These are phyloP conservation scores for Cabera pusaria DNA, from an alignment of 2,888 invertebrate species.

Conservation along the genomic window DNA sequence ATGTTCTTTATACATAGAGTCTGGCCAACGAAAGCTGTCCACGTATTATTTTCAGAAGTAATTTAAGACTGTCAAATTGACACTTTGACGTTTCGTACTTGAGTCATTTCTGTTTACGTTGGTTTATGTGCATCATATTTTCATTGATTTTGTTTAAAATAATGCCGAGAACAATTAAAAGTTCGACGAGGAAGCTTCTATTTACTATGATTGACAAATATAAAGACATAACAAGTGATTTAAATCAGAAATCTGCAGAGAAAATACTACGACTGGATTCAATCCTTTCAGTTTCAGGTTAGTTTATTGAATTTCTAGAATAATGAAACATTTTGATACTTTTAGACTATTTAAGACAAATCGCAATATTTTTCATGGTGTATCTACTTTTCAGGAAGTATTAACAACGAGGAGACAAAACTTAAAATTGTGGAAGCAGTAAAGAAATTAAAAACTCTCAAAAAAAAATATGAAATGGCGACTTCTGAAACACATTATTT, in stretches of 20 bases:
- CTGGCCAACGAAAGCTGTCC: slow-evolving; percentile 12
- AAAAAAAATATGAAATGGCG: slow-evolving; percentile 10
- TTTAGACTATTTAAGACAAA: slow-evolving; percentile 13
- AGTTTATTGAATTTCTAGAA: slow-evolving; percentile 15
- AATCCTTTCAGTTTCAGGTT: slow-evolving; percentile 15
- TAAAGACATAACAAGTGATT: slow-evolving; percentile 17
- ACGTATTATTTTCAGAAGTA: slow-evolving; percentile 10
- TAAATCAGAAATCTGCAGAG: slow-evolving; percentile 16
- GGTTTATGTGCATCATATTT: slow-evolving; percentile 12
- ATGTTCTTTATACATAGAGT: slow-evolving; percentile 21
- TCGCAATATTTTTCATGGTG: slow-evolving; percentile 14
- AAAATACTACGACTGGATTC: slow-evolving; percentile 14
- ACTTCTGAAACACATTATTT: slow-evolving; percentile 15
- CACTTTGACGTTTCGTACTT: slow-evolving; percentile 13
- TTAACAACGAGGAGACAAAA: slow-evolving; percentile 15
- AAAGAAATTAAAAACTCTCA: slow-evolving; percentile 19
- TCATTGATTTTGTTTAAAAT: slow-evolving; percentile 14
- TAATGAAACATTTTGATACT: slow-evolving; percentile 14
- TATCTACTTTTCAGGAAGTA: slow-evolving; percentile 14
- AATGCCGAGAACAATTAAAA: slow-evolving; percentile 19
- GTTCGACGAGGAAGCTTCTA: slow-evolving; percentile 17
- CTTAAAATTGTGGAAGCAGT: slow-evolving; percentile 15
- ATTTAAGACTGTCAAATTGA: slow-evolving; percentile 17
- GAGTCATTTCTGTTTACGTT: slow-evolving; percentile 5
- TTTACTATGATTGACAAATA: slow-evolving; percentile 15